phyloP scores from a whole-genome alignment of 2,888 invertebrate species.

The Phyto melanocephala region DNA sequence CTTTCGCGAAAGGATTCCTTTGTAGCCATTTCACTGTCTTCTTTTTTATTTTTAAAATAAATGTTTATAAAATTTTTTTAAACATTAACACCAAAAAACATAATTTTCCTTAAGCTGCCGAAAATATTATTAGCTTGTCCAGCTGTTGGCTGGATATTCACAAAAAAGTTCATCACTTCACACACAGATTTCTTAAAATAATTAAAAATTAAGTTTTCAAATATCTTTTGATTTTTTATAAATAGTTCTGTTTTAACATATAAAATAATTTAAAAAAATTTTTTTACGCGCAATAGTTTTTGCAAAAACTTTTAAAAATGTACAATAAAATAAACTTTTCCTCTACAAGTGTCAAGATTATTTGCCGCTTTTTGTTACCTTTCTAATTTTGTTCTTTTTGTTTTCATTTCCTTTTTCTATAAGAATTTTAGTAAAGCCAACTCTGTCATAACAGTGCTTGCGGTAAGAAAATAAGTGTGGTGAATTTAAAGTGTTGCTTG shows the following conservation, averaged over 20 bases:
- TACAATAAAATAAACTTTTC: constrained; percentile 20
- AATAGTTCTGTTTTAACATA: neutral
- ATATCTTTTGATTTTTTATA: neutral
- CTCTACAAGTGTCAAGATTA: constrained; percentile 40
- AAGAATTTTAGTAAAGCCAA: too few species aligned
- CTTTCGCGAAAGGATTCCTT: constrained; percentile 86
- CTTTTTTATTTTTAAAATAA: constrained; percentile 5
- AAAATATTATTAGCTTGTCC: too few species aligned
- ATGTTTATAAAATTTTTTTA: too few species aligned
- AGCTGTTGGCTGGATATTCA: constrained; percentile 37
- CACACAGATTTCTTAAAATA: neutral
- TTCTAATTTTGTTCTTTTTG: constrained; percentile 9
- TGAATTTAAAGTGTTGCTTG: too few species aligned
- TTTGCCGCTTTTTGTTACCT: constrained; percentile 35
- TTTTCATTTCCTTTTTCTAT: constrained; percentile 10
- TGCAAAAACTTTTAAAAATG: constrained; percentile 28
- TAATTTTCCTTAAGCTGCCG: too few species aligned
- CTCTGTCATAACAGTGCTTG: too few species aligned
- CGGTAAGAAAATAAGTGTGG: too few species aligned
- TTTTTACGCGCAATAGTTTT: neutral
- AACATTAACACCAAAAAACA: too few species aligned
- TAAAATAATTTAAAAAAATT: neutral
- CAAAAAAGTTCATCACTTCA: constrained; percentile 40
- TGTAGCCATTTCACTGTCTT: constrained; percentile 61
- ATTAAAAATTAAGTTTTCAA: neutral